Base-by-base conservation (phyloP, 2,888 invertebrate genomes). In the Cosmorhoe ocellata region DNA sequence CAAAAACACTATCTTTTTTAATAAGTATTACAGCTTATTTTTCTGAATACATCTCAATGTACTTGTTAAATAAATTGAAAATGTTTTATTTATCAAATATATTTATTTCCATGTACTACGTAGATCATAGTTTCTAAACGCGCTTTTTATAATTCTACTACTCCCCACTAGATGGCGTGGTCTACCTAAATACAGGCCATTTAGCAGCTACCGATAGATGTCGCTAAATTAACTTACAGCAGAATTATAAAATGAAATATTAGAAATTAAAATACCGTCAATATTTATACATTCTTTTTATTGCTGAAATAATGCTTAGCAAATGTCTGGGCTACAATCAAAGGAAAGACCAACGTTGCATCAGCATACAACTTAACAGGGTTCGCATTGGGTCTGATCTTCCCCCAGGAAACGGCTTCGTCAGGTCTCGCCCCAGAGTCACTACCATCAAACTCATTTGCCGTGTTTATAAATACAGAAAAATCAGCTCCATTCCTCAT, bases 361-460 rank as follows among this genome's bases (percentile, higher is more conserved):
- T 99, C 99, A 0, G 96, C 97, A 89, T 96, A 97, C 12, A 98
- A 93, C 86, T 99, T 99, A 0, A 99, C 97, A 0, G 99, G 97
- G 18, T 91, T 93, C 0, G 98, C 97, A 56, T 95, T 94, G 58
- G 93, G 93, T 70, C 94, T 94, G 51, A 99, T 98, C 90, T 99
- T 99, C 0, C 99, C 99, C 99, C 99, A 99, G 2, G 99, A 99
- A 0, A 99, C 93, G 0, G 99, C 99, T 86, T 99, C 99, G 89
- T 99, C 99, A 0, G 99, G 99, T 49, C 96, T 91, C 0, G 99
- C 99, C 0, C 99, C 99, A 26, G 98, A 95, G 80, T 99, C 99
- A 75, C 98, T 98, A 0, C 98, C 99, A 90, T 99, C 99, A 91
- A 95, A 99, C 84, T 99, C 99, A 24, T 95, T 94, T 0, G 95